Percentiles rank a stretch among this genome's conserved stretches.
Conservation (phyloP, 2,888 invertebrate genomes). For the Ephialtes manifestator region DNA sequence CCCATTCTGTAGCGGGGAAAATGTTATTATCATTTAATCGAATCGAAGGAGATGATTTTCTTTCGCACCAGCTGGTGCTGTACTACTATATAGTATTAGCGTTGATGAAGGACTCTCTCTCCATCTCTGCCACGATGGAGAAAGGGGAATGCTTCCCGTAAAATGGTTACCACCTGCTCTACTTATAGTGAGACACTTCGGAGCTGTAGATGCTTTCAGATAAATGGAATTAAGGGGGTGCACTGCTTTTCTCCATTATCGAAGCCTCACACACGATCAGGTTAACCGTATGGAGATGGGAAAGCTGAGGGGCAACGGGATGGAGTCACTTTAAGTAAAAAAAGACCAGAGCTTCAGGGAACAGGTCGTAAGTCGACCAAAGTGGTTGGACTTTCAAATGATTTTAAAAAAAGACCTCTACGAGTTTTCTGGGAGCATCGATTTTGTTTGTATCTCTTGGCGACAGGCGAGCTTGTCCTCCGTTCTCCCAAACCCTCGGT, state of each 20-base stretch:
- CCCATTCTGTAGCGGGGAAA: conserved; percentile 35
- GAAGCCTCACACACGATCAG: conserved; percentile 44
- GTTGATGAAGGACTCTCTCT: conserved; percentile 60
- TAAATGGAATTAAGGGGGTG: conserved; percentile 60
- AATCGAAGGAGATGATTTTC: conserved; percentile 50
- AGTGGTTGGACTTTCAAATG: conserved; percentile 54
- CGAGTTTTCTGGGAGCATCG: conserved; percentile 43
- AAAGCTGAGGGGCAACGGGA: conserved; percentile 5
- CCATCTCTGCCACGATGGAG: conserved; percentile 19
- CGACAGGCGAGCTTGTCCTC: neutral
- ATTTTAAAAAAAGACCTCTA: conserved; percentile 1
- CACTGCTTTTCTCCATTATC: conserved; percentile 34
- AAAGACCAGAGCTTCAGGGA: conserved; percentile 9
- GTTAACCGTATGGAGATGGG: conserved; percentile 36
- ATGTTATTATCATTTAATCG: conserved; percentile 61
- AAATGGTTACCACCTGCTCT: conserved; percentile 64
- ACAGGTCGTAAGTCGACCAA: conserved; percentile 40
- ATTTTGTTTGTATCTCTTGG: conserved; percentile 44
- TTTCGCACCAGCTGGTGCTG: conserved; percentile 13
- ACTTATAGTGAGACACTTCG: conserved; percentile 54
- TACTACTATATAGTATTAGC: neutral
- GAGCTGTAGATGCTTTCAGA: conserved; percentile 56
- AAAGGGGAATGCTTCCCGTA: conserved; percentile 56
- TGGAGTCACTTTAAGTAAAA: conserved; percentile 13
- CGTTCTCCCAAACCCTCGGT: conserved; percentile 30